These are phyloP conservation scores for Pogonomyrmex barbatus DNA, from an alignment of 1,140 invertebrate species.

Conservation along the genomic window DNA sequence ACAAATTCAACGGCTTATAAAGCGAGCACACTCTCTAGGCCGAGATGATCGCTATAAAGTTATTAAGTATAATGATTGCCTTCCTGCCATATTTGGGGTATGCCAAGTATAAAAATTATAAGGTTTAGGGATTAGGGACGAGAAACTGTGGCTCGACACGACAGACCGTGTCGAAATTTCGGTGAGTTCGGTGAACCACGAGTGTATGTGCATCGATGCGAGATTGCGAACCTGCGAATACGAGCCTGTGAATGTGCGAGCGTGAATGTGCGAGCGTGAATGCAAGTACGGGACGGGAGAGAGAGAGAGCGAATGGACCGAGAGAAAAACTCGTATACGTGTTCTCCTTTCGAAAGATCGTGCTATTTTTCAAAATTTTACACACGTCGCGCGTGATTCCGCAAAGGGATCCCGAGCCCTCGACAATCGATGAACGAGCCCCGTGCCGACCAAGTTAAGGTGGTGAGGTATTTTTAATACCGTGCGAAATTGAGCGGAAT, in stretches of 20 bases:
- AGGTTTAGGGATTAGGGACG: conserved; percentile 84
- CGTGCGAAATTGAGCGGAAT: not conserved
- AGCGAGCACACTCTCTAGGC: conserved; percentile 68
- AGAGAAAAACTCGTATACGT: conserved; percentile 62
- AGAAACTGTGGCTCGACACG: conserved; percentile 75
- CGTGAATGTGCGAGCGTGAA: conserved; percentile 51
- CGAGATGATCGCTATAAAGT: conserved; percentile 81
- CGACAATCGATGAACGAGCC: conserved; percentile 79
- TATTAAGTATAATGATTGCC: conserved; percentile 86
- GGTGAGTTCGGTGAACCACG: conserved; percentile 73
- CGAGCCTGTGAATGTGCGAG: conserved; percentile 33
- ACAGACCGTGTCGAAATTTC: conserved; percentile 76
- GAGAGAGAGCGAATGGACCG: conserved; percentile 57
- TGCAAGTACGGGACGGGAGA: conserved; percentile 16
- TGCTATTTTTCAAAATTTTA: conserved; percentile 86
- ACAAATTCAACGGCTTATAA: conserved; percentile 72
- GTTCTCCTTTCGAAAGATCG: conserved; percentile 82
- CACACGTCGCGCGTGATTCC: conserved; percentile 79
- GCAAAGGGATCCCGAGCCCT: conserved; percentile 78
- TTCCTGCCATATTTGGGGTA: conserved; percentile 87
- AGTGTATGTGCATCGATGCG: conserved; percentile 52
- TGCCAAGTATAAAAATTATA: conserved; percentile 87
- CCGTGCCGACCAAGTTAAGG: conserved; percentile 51
- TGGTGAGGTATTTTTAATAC: conserved; percentile 15
- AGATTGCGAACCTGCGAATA: conserved; percentile 33